Conservation (phyloP, 1,140 invertebrate genomes). For the Zeugodacus cucurbitae region DNA sequence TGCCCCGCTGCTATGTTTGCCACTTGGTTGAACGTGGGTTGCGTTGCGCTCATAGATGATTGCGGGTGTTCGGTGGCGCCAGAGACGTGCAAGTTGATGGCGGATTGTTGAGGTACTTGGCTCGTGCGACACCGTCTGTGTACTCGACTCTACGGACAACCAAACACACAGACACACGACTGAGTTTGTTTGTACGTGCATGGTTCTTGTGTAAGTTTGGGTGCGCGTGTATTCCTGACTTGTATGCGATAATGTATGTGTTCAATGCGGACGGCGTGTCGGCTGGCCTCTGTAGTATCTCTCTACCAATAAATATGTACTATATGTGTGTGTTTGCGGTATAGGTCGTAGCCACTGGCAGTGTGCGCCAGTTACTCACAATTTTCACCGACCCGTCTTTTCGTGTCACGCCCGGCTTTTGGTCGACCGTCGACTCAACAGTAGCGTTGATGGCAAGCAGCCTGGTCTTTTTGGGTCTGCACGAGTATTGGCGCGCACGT, state of each 20-base stretch:
- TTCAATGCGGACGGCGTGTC: slow-evolving; percentile 35
- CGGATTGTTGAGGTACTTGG: slow-evolving; percentile 38
- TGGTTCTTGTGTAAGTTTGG: not conserved
- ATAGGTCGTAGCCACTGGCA: slow-evolving; percentile 41
- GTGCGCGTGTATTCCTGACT: not conserved
- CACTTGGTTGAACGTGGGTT: slow-evolving; percentile 32
- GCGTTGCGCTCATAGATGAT: not conserved
- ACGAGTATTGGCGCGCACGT: slow-evolving; percentile 20
- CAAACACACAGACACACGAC: not conserved
- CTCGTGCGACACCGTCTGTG: slow-evolving; percentile 36
- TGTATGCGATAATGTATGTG: not conserved
- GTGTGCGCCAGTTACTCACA: slow-evolving; percentile 40
- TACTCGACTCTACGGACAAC: slow-evolving; percentile 16
- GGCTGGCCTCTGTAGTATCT: slow-evolving; percentile 28
- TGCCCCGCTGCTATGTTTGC: slow-evolving; percentile 21
- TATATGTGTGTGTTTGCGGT: slow-evolving; percentile 44
- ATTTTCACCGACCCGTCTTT: slow-evolving; percentile 36
- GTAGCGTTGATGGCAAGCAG: slow-evolving; percentile 7
- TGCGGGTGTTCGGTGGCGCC: not conserved
- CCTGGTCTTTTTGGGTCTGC: slow-evolving; percentile 18
- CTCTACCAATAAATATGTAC: slow-evolving; percentile 38
- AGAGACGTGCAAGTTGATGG: not conserved
- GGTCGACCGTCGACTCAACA: slow-evolving; percentile 2
- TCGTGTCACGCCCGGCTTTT: slow-evolving; percentile 15
- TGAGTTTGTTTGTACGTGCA: not conserved